Base-by-base conservation (phyloP, 64 coral and sea anemone species). In the Pachyseris speciosa region DNA sequence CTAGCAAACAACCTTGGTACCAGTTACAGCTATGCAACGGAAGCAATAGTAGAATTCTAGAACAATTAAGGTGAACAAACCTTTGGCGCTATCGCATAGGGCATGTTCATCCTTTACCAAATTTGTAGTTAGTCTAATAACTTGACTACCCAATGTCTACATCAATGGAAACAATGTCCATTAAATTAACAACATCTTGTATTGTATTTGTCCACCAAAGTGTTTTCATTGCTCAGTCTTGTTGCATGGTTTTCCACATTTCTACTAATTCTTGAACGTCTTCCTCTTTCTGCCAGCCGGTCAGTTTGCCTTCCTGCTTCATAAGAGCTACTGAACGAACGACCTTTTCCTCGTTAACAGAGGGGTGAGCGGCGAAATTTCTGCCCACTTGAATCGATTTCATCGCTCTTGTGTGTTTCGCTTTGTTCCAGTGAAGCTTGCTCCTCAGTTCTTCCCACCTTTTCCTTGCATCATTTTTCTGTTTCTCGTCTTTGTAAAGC, bases 231-330 rank as follows among this genome's bases (percentile, higher is more conserved):
- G 0, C 25, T n/a, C n/a, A n/a, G n/a, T 12, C 1, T 77, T 77
- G 73, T 30, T 10, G 5, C 52, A 81, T 2, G 9, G 5, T 37
- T 61, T 81, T 81, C 77, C 77, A 81, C 77, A 81, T 81, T 61
- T 60, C 51, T 60, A 61, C 40, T 7, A 81, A 13, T 39, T 60
- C 77, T 13, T 42, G n/a, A 0, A 63, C 20, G n/a, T 20, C 25
- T 24, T 19, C 16, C 9, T 33, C 22, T 1, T 2, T 12, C 2
- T 36, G 6, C 52, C 52, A 81, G 22, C 34, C 53, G 2, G 42
- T 31, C 44, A 76, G 44, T 13, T 51, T 76, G 2, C 77, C 52
- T 40, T 1, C 34, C 8, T 26, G 16, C 22, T 81, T 19, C 77
- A 81, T 61, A 7, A 61, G 10, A 0, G 24, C 9, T 40, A 20